Percentiles rank a stretch among this genome's conserved stretches.
Conservation (phyloP, 2,113 vertebrate genomes). For the Dasypus novemcinctus region DNA sequence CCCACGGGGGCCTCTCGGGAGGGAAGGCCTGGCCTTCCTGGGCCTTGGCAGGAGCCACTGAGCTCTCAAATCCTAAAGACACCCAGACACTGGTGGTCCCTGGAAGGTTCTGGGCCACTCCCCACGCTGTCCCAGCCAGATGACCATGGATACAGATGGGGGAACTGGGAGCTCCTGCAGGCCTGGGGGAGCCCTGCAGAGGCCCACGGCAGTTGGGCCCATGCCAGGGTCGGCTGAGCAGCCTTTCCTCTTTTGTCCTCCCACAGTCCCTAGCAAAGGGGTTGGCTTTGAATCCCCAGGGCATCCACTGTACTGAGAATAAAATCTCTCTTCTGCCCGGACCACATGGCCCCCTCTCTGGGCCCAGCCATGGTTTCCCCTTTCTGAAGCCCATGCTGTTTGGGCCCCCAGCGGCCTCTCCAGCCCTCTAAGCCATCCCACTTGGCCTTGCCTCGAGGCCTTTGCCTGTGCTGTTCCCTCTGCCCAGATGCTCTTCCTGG, state of each 20-base stretch:
- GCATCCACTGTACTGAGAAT: neutral
- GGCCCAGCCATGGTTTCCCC: neutral
- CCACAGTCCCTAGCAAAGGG: neutral
- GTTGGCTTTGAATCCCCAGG: neutral
- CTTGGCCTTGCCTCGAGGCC: neutral
- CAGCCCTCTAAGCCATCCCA: neutral
- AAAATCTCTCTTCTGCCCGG: neutral
- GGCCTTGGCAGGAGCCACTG: neutral
- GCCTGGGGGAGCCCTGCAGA: too few relatives aligned
- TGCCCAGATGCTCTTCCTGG: neutral
- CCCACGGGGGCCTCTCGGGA: neutral
- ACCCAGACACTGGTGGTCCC: neutral
- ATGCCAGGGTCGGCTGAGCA: neutral
- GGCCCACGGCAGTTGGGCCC: neutral
- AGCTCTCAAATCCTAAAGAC: neutral
- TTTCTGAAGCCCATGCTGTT: neutral
- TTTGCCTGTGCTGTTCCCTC: neutral
- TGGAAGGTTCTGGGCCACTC: neutral
- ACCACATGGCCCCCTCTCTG: neutral
- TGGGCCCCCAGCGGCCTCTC: neutral
- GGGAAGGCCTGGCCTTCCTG: neutral
- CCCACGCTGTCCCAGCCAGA: neutral
- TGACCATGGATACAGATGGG: fast-evolving
- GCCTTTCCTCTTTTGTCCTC: neutral
- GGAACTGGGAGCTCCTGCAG: neutral